Evolutionary conservation across 2,797 vertebrate genomes (phyloP).

Genomic region (Phoeniculus purpureus): DNA sequence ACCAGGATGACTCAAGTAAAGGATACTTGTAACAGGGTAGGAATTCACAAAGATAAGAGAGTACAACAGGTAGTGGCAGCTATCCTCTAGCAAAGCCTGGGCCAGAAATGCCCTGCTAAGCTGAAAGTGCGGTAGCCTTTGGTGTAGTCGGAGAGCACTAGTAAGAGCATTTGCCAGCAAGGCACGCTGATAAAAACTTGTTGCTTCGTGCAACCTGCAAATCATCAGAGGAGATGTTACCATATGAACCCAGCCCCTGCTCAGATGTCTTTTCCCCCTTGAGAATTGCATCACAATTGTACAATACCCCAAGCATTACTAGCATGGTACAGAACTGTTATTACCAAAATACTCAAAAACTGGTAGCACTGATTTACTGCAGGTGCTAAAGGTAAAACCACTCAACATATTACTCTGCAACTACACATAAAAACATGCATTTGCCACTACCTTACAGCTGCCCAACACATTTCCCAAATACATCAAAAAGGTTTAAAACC

Average conservation of each 20-base stretch:
- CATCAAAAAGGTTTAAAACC: not conserved
- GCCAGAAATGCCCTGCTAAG: constrained; percentile 92
- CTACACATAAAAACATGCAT: not conserved
- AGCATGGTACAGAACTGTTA: not conserved
- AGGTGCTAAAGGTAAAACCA: not conserved
- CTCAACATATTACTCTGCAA: not conserved
- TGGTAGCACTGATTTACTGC: not conserved
- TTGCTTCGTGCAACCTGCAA: constrained; percentile 92
- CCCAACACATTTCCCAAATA: not conserved
- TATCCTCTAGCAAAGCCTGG: constrained; percentile 95
- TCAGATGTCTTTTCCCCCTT: constrained; percentile 42
- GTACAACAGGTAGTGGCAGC: constrained; percentile 97
- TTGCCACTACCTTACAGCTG: not conserved
- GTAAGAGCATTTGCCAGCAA: constrained; percentile 97
- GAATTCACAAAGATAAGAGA: constrained; percentile 99
- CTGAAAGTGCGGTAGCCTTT: constrained; percentile 95
- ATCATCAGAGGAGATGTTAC: constrained; percentile 75
- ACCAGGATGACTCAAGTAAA: constrained; percentile 63
- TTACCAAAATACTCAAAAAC: not conserved
- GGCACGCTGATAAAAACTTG: constrained; percentile 97
- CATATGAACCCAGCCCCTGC: constrained; percentile 56
- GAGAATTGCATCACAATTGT: constrained; percentile 74
- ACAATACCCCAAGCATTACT: constrained; percentile 31
- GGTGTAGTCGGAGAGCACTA: constrained; percentile 94
- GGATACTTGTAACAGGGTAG: constrained; percentile 99